These are phyloP conservation scores for Galendromus occidentalis DNA, from an alignment of 1,140 invertebrate genomes.

Conservation along the genomic window DNA sequence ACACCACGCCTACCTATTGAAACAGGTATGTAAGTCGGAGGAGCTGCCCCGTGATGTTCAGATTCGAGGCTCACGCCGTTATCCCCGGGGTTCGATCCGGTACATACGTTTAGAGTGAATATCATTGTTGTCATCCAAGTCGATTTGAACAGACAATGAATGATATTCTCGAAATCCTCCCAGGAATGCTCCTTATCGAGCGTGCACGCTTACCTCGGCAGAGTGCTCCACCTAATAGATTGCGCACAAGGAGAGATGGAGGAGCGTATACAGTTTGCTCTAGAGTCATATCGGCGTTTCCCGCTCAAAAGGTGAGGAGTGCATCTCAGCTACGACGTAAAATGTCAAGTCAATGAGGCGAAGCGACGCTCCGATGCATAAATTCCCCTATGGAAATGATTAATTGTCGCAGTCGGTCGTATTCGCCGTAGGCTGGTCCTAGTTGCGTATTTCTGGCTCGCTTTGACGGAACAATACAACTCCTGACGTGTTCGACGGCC, in stretches of 20 bases:
- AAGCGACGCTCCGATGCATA: no score
- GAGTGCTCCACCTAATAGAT: neutral
- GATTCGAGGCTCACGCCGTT: neutral
- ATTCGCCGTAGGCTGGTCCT: no score
- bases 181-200: neutral
- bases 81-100: neutral
- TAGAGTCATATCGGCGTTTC: no score
- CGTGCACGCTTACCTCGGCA: neutral
- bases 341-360: no score
- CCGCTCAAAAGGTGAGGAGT: no score
- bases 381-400: no score
- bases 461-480: no score
- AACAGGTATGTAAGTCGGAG: slow-evolving; percentile 26
- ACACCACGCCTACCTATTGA: slow-evolving; percentile 50
- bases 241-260: neutral
- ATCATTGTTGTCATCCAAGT: neutral
- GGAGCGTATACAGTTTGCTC: neutral
- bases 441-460: no score
- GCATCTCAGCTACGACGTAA: no score
- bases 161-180: neutral
- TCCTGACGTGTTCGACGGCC: no score
- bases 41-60: neutral
- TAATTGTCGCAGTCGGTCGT: no score
- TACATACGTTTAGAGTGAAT: neutral
- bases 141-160: neutral